Conservation (phyloP, 2,113 vertebrate genomes). For the Pavo muticus region DNA sequence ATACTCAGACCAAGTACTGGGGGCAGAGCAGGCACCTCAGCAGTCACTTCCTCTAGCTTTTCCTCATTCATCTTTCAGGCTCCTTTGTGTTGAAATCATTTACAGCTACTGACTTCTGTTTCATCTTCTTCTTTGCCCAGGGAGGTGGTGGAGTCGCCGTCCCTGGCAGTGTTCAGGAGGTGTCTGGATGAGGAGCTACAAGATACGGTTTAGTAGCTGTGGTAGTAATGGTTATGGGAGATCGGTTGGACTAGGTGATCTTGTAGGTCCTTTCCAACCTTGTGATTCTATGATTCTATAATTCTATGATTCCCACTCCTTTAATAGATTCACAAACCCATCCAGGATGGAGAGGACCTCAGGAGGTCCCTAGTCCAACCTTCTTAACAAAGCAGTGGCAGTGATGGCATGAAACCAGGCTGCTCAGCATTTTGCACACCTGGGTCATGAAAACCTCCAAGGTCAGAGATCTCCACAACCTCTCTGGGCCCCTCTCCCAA, state of each 20-base stretch:
- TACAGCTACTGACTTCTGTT: neutral
- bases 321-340: neutral
- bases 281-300: no score
- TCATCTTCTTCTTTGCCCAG: neutral
- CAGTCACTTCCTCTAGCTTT: neutral
- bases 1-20: neutral
- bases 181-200: no score
- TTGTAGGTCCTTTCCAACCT: no score
- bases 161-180: no score
- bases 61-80: neutral
- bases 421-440: neutral
- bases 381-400: neutral
- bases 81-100: neutral
- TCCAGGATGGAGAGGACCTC: neutral
- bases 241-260: no score
- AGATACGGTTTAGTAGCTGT: no score
- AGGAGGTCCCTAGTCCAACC: neutral
- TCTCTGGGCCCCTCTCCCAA: neutral
- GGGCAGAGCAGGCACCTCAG: neutral
- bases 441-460: neutral
- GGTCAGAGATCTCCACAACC: neutral
- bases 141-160: no score
- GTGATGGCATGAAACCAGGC: accelerated
- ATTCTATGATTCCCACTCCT: no score
- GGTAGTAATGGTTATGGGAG: no score